Conservation (phyloP, 2,888 invertebrate genomes). For the Lymantria dispar region DNA sequence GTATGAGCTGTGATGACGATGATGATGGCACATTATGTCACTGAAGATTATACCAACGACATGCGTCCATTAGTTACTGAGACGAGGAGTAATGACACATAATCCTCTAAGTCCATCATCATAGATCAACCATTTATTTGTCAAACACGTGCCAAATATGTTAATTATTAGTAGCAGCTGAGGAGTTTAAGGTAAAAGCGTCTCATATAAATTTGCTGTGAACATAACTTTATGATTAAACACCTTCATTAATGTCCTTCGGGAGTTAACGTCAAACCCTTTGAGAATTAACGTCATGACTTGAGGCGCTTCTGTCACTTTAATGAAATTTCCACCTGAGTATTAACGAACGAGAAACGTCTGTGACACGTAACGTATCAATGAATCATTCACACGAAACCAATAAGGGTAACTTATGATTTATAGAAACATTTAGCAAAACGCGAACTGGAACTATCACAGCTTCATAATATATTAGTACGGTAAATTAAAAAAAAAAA, state of each 20-base stretch:
- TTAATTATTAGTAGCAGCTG: neutral
- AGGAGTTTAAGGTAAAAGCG: neutral
- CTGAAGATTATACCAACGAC: too few species aligned
- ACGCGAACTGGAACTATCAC: too few species aligned
- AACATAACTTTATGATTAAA: constrained; percentile 8
- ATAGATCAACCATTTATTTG: too few species aligned
- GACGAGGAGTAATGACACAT: too few species aligned
- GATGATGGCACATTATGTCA: too few species aligned
- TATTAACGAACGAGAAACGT: constrained; percentile 1
- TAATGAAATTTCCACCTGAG: constrained; percentile 9
- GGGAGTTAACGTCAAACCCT: constrained; percentile 9
- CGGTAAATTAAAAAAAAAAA: too few species aligned
- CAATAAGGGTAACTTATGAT: too few species aligned
- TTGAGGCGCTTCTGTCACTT: constrained; percentile 4
- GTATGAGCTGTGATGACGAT: too few species aligned
- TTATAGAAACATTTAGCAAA: too few species aligned
- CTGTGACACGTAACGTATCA: constrained; percentile 11
- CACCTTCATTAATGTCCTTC: constrained; percentile 5
- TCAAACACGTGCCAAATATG: neutral
- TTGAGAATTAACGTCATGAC: constrained; percentile 10
- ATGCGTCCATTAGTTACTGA: too few species aligned
- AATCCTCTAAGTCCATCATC: too few species aligned
- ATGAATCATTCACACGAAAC: constrained; percentile 7
- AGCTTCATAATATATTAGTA: too few species aligned
- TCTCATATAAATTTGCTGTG: constrained; percentile 1